Evolutionary conservation across 2,797 vertebrate species (phyloP), one percentile per base, ranked within the genome.

Genomic region (Sebastes cheni): DNA sequence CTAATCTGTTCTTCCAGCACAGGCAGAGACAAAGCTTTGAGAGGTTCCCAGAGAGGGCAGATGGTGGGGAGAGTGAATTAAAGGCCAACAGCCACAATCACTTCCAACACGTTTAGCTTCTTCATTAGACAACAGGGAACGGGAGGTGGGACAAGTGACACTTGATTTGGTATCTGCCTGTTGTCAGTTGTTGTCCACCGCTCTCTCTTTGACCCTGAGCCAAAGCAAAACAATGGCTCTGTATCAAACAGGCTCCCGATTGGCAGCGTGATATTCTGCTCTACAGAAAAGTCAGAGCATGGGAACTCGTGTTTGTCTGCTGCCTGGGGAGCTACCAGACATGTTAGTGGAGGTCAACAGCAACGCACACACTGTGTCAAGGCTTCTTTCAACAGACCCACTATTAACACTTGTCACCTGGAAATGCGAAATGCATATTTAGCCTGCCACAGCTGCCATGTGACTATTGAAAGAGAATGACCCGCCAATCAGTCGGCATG

Each of bases 11-110:
- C 78, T 72, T 67, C 7, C 67, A 64, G 83, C 71, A 61, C 74
- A 78, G 60, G 14, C 80, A 66, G 39, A 82, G 69, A 73, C 65
- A 56, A 77, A 77, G 62, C 74, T 42, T 76, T 87, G 34, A 74
- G 27, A 82, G 27, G 46, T 20, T 80, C 16, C 58, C 81, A 83
- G 64, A 67, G 34, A 79, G 81, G 88, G 79, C 88, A 90, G 88
- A 90, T 85, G 89, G 81, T 71, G 71, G 58, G 67, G 66, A 83
- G 60, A 67, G 61, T 61, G 72, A 89, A 80, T 75, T 74, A 83
- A 85, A 87, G 72, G 72, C 85, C 77, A 87, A 79, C 55, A 60
- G 82, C 79, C 84, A 80, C 75, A 80, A 81, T 60, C 67, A 79
- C 67, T 69, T 85, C 54, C 72, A 81, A 46, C 71, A 67, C 64